Conservation (phyloP, 2,113 vertebrate species). For the Cololabis saira region DNA sequence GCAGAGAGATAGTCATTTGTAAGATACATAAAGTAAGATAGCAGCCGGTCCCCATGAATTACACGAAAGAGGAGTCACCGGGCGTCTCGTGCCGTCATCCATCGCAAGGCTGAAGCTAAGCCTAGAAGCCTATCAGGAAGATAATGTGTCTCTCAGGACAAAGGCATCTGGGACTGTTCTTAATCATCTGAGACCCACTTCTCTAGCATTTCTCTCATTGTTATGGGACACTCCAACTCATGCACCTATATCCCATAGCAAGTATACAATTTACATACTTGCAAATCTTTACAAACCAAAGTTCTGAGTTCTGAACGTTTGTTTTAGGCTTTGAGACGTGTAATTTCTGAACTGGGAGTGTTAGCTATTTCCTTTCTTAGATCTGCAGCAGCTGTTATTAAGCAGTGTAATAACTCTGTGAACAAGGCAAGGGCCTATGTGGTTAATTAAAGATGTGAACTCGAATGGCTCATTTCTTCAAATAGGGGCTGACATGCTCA, state of each 20-base stretch:
- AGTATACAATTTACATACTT: conserved; percentile 68
- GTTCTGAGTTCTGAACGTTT: conserved; percentile 55
- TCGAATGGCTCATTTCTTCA: conserved; percentile 70
- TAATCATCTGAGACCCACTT: conserved; percentile 80
- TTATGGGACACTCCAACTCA: conserved; percentile 23
- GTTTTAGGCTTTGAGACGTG: conserved; percentile 33
- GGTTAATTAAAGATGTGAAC: conserved; percentile 73
- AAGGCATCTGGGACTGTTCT: conserved; percentile 67
- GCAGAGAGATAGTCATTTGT: conserved; percentile 65
- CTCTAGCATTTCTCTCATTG: conserved; percentile 61
- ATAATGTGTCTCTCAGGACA: conserved; percentile 77
- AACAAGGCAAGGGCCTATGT: conserved; percentile 55
- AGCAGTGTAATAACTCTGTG: conserved; percentile 46
- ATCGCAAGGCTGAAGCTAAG: conserved; percentile 62
- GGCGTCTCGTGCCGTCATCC: conserved; percentile 68
- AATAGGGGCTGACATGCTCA: conserved; percentile 69
- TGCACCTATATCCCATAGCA: conserved; percentile 21
- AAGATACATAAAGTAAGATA: conserved; percentile 74
- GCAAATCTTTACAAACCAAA: conserved; percentile 60
- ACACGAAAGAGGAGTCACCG: conserved; percentile 58
- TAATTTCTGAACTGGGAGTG: conserved; percentile 36
- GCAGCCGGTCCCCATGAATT: conserved; percentile 61
- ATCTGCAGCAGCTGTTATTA: conserved; percentile 46
- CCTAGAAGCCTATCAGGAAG: conserved; percentile 75
- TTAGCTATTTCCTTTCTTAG: conserved; percentile 49